A percentile compares a stretch with the other conserved stretches of the same genome.
Conservation (phyloP, 2,113 vertebrate genomes). For the Leptobrachium ailaonicum region DNA sequence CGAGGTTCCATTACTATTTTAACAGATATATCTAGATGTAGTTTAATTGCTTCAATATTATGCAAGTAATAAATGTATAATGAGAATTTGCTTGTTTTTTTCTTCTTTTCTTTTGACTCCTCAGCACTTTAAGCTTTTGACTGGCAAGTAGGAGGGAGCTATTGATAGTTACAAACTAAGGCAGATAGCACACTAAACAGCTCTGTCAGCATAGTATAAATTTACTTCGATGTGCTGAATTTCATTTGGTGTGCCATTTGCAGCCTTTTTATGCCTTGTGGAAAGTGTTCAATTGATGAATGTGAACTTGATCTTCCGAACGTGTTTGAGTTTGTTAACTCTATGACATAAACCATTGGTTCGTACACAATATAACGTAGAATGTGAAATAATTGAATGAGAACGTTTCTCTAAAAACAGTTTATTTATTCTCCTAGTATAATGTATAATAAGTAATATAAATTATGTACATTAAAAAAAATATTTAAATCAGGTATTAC, state of each 20-base stretch:
- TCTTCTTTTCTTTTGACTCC: not conserved
- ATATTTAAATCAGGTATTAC: constrained; percentile 61
- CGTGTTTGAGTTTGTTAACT: too few relatives aligned
- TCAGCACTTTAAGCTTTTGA: not conserved
- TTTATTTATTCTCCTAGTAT: too few relatives aligned
- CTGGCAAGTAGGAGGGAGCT: not conserved
- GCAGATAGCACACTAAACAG: not conserved
- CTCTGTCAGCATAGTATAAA: not conserved
- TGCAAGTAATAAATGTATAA: constrained; percentile 6
- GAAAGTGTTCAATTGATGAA: not conserved
- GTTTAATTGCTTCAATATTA: not conserved
- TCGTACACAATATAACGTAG: not conserved
- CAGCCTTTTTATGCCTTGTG: not conserved
- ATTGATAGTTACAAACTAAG: not conserved
- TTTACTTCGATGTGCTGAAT: not conserved
- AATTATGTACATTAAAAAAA: too few relatives aligned
- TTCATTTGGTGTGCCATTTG: not conserved
- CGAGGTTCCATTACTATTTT: constrained; percentile 5
- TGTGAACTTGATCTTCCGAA: too few relatives aligned
- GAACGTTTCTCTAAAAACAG: too few relatives aligned
- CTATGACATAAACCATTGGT: not conserved
- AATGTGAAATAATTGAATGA: too few relatives aligned
- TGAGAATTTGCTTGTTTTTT: not conserved
- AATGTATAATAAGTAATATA: too few relatives aligned
- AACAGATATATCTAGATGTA: not conserved